Percentiles rank a stretch among this genome's conserved stretches.
phyloP scores from a whole-genome alignment of 2,888 invertebrate genomes.

The Halictus ligatus region DNA sequence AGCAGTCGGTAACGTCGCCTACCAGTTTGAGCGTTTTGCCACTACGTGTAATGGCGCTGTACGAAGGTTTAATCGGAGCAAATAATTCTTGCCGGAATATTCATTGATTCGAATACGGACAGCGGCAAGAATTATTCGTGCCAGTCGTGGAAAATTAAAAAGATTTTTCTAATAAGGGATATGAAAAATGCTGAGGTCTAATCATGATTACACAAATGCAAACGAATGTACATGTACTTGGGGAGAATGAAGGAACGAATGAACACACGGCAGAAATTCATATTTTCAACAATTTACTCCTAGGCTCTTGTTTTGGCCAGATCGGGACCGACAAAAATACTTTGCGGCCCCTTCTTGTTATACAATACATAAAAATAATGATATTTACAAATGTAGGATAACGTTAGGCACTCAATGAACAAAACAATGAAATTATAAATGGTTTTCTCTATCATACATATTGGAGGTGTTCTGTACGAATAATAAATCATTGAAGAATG shows the following conservation, averaged over 20 bases:
- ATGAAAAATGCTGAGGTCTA: not conserved
- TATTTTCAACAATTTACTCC: conserved; percentile 79
- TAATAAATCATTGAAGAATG: conserved; percentile 57
- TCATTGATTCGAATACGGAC: not conserved
- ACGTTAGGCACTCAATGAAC: conserved; percentile 82
- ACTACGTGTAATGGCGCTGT: not conserved
- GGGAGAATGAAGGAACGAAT: conserved; percentile 26
- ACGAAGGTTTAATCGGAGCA: not conserved
- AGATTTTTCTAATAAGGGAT: not conserved
- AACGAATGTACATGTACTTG: not conserved
- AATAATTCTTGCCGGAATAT: not conserved
- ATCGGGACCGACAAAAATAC: conserved; percentile 71
- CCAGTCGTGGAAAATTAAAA: not conserved
- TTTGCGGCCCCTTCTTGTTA: conserved; percentile 69
- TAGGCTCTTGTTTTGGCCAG: conserved; percentile 79
- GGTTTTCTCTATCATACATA: conserved; percentile 62
- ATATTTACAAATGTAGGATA: conserved; percentile 82
- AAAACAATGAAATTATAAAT: conserved; percentile 75
- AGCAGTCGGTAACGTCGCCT: not conserved
- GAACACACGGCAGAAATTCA: conserved; percentile 51
- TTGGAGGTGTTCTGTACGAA: conserved; percentile 62
- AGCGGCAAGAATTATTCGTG: not conserved
- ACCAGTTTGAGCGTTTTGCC: not conserved
- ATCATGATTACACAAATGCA: not conserved
- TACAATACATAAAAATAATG: conserved; percentile 82